Conservation (phyloP, 2,797 vertebrate species). For the Lacerta bilineata region DNA sequence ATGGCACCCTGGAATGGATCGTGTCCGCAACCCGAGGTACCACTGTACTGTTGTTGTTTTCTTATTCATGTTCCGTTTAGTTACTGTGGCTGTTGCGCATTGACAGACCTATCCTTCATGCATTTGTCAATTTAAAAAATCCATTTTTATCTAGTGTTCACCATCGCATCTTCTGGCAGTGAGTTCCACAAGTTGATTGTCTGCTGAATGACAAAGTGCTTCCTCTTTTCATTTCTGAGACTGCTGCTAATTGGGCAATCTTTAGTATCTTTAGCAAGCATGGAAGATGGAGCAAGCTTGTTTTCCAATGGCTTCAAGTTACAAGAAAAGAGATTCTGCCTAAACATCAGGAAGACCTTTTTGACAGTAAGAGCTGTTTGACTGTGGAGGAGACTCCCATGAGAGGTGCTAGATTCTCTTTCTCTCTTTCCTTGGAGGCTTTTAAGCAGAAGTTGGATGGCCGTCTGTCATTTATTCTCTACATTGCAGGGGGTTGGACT, state of each 20-base stretch:
- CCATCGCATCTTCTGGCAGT: neutral
- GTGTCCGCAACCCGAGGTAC: too few species aligned
- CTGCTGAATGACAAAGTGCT: neutral
- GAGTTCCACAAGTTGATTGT: neutral
- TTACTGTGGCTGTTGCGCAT: neutral
- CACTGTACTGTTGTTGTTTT: neutral
- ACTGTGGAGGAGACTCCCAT: too few species aligned
- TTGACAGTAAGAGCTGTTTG: too few species aligned
- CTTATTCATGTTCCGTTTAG: neutral
- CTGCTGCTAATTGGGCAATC: neutral
- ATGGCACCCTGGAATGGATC: too few species aligned
- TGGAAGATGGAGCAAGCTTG: too few species aligned
- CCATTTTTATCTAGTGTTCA: neutral
- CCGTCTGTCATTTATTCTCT: too few species aligned
- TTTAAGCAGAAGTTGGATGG: too few species aligned
- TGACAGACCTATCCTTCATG: neutral
- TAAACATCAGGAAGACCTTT: too few species aligned
- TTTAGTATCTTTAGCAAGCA: neutral
- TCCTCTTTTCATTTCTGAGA: neutral
- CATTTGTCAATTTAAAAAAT: neutral
- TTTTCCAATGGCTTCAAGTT: neutral
- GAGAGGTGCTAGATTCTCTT: too few species aligned
- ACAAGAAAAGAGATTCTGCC: too few species aligned
- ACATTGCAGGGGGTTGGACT: too few species aligned
- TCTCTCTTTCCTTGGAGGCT: too few species aligned